A percentile compares a stretch with the other conserved stretches of the same genome.
Evolutionary conservation across 1,140 invertebrate genomes (phyloP).

Genomic region (Danaus melanippus): DNA sequence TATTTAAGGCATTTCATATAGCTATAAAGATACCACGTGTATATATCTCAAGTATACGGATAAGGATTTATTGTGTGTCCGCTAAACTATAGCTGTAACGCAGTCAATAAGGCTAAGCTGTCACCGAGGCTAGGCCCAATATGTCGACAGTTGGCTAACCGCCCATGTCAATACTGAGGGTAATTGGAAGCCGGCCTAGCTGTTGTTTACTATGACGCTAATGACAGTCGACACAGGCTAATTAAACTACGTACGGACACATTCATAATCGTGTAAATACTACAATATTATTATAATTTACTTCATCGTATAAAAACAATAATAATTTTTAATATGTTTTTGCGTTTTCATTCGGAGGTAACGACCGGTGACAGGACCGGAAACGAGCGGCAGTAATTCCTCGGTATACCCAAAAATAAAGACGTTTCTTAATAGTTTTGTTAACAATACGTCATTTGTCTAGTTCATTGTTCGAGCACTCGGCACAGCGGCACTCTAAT

Average conservation of each 20-base stretch:
- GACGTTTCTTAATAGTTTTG: slow-evolving; percentile 9
- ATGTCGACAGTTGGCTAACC: slow-evolving; percentile 7
- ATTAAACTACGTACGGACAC: no score
- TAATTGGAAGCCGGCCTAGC: no score
- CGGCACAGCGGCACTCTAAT: slow-evolving; percentile 50
- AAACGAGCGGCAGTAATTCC: no score
- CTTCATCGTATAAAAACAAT: no score
- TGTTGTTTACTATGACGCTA: no score
- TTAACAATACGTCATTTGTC: slow-evolving; percentile 37
- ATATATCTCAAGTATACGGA: no score
- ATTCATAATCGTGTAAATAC: neutral
- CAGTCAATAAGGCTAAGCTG: slow-evolving; percentile 24
- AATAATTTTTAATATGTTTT: no score
- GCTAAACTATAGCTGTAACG: slow-evolving; percentile 19
- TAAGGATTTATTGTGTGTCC: no score
- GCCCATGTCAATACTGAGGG: slow-evolving; percentile 4
- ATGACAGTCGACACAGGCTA: no score
- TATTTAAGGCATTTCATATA: slow-evolving; percentile 7
- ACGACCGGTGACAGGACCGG: no score
- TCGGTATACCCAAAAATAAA: slow-evolving; percentile 2
- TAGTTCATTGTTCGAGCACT: slow-evolving; percentile 64
- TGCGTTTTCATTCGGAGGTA: no score
- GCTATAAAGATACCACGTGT: slow-evolving; percentile 12
- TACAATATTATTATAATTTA: no score
- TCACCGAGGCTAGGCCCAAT: slow-evolving; percentile 7